Base-by-base conservation (phyloP, 2,113 vertebrate genomes). In the Montifringilla adamsi region DNA sequence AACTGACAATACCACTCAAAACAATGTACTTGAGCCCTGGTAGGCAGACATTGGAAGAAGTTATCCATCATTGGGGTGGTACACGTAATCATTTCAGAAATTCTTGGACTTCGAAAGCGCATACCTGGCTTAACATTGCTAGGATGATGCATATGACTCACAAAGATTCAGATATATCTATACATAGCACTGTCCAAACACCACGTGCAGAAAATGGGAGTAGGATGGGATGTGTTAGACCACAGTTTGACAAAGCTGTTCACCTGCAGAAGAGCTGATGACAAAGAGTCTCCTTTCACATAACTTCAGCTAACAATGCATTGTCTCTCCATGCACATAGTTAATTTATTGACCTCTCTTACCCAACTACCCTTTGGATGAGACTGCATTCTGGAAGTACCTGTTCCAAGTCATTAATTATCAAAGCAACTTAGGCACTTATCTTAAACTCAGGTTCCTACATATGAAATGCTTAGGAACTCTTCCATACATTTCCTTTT, bases 151-250 rank as follows among this genome's bases (percentile, higher is more conserved):
- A 35, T 11, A 31, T 3, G 7, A 66, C 13, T 67, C 14, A 43
- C 5, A 50, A 82, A 89, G 56, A 70, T 67, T 73, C 53, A 44
- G 49, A 41, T 37, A 3, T 12, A 44, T 43, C 41, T 53, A 6
- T 15, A 53, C 5, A 21, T 6, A 77, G n/a, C n/a, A 62, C 13
- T 47, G 55, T 46, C 39, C 91, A 93, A 91, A 84, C n/a, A 15
- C 6, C 0, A 0, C 24, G 24, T 30, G 9, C 1, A 3, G 56
- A 67, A 37, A 83, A 58, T 9, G 9, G 47, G 60, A 76, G 22
- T 22, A 56, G 52, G 11, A 27, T 0, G 5, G 19, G 23, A 73
- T 11, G 18, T n/a, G 26, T n/a, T 20, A 30, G 49, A 76, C 13
- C 77, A 64, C 44, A 44, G 41, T 33, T 39, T 64, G 37, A 37